A percentile compares a stretch with the other conserved stretches of the same genome.
Evolutionary conservation across 2,113 vertebrate species (phyloP).

Genomic region (Bubo scandiacus): DNA sequence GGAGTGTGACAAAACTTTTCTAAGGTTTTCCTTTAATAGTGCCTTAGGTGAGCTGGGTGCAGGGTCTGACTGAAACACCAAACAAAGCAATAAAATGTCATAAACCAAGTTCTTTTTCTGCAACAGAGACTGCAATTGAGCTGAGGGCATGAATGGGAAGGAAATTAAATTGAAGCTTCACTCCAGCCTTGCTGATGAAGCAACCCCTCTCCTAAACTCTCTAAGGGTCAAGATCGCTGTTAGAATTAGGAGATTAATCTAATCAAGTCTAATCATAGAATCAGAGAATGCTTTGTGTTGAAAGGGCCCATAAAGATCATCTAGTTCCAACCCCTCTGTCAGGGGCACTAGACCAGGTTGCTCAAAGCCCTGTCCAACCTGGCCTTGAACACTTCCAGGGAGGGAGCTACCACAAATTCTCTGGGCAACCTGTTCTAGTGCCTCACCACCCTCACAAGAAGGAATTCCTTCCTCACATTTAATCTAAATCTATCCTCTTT

Average conservation of each 20-base stretch:
- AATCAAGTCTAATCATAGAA: background rate
- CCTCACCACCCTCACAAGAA: too few relatives aligned
- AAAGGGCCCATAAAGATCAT: too few relatives aligned
- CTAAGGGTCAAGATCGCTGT: background rate
- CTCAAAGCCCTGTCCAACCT: too few relatives aligned
- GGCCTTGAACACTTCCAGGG: too few relatives aligned
- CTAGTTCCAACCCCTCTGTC: too few relatives aligned
- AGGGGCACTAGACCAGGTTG: too few relatives aligned
- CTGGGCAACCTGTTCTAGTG: too few relatives aligned
- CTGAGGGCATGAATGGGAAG: background rate
- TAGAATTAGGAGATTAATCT: background rate
- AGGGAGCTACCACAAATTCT: too few relatives aligned
- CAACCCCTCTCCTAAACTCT: background rate
- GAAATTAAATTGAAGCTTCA: background rate
- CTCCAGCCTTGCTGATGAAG: background rate
- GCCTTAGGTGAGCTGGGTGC: background rate
- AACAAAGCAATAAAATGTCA: background rate
- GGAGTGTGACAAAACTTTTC: background rate
- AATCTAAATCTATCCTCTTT: too few relatives aligned
- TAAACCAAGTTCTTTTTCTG: background rate
- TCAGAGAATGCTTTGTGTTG: too few relatives aligned
- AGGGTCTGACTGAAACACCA: background rate
- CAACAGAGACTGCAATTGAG: background rate
- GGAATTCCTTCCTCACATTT: too few relatives aligned
- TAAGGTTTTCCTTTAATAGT: background rate